Base-by-base conservation (phyloP, 2,797 vertebrate species). In the Gymnothorax reevesii region DNA sequence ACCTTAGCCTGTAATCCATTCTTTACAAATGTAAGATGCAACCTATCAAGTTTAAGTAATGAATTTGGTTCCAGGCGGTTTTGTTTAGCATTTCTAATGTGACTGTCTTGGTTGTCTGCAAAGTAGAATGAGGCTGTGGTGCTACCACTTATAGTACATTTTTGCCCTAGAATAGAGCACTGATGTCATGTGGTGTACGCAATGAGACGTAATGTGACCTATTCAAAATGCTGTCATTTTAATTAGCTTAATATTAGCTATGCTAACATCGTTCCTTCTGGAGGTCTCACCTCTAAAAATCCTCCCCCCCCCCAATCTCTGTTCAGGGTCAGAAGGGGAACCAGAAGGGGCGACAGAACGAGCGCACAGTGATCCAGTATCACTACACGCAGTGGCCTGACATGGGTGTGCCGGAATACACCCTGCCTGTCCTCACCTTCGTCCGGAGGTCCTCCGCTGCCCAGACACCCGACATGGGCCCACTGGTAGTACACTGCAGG, bases 331-430 rank as follows among this genome's bases (percentile, higher is more conserved):
- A 96, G 91, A 98, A 98, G 7, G 97, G 97, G 52, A 97, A 97
- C 87, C 91, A 95, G 69, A 98, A 98, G 87, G 93, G 95, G 0
- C 95, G 97, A 57, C 98, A 98, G 92, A 96, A 96, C 0, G 97
- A 98, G 89, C 93, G 97, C n/a, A 96, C 93, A 0, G 96, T 99
- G 85, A 96, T 97, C 54, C 98, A 99, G 93, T 99, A 98, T 87
- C 98, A 99, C 90, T 98, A 99, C 92, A 99, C 98, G 0, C 97
- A 99, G 93, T 98, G 98, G 98, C 98, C 98, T 0, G 97, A 98
- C 93, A 99, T 99, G 98, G 98, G 98, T 0, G 98, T 98, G 64
- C 98, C 98, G 0, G 97, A 98, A 92, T 98, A 99, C 0, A 97
- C 97, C 0, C 95, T 99, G 89, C 97, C 97, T 0, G 97, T 99